Percentiles rank a stretch among this genome's conserved stretches.
Evolutionary conservation across 2,113 vertebrate species (phyloP).

Genomic region (Bubalus kerabau): DNA sequence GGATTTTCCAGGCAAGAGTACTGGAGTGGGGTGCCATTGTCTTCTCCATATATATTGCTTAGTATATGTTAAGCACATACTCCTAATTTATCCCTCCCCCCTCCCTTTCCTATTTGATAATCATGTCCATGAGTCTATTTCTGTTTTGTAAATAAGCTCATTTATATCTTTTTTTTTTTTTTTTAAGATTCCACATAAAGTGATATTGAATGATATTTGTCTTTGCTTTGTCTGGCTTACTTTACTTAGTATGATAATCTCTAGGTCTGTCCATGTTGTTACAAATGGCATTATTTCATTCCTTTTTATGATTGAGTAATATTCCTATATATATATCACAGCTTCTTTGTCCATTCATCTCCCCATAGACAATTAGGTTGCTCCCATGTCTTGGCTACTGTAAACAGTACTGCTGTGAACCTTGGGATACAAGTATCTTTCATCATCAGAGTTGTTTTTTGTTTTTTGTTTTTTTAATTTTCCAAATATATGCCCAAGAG

Average conservation of each 20-base stretch:
- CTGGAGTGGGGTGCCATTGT: too few species aligned
- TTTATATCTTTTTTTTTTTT: neutral
- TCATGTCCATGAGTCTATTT: neutral
- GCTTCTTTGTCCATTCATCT: neutral
- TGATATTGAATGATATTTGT: neutral
- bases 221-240: neutral
- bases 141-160: neutral
- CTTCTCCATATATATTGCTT: neutral
- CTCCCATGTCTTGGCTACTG: neutral
- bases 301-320: neutral
- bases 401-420: neutral
- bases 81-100: neutral
- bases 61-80: neutral
- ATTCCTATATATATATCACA: neutral
- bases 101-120: neutral
- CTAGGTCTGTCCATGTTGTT: neutral
- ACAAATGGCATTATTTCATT: neutral
- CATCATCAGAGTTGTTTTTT: neutral
- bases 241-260: neutral
- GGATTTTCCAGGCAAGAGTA: too few species aligned
- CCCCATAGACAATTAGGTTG: too few species aligned
- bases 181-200: neutral
- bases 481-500: neutral
- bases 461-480: neutral
- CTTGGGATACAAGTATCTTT: neutral